Evolutionary conservation across 2,797 vertebrate species (phyloP).

Genomic region (Epinephelus awoara): DNA sequence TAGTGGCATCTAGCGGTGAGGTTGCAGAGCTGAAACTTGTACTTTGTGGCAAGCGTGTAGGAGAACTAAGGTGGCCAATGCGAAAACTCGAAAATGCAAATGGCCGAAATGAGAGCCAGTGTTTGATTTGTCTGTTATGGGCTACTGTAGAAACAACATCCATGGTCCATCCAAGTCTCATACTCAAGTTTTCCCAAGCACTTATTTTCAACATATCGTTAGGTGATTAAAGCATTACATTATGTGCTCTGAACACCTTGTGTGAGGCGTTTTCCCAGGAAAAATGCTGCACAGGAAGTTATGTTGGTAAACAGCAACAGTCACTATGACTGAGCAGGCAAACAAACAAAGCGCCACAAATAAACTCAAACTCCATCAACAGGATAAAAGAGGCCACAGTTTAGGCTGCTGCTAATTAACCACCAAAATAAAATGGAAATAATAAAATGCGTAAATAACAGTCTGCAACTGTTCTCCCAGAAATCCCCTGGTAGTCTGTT

Average conservation of each 20-base stretch:
- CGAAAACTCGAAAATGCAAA: no score
- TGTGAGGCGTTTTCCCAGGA: constrained; percentile 16
- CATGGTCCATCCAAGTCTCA: not conserved
- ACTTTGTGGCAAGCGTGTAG: no score
- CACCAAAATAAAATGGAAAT: constrained; percentile 9
- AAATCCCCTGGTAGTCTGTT: no score
- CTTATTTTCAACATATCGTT: not conserved
- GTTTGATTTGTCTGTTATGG: no score
- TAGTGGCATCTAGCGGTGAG: no score
- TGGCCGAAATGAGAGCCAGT: no score
- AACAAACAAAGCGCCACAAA: constrained; percentile 3
- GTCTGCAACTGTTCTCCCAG: not conserved
- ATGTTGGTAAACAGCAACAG: constrained; percentile 42
- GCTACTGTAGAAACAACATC: no score
- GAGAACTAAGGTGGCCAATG: no score
- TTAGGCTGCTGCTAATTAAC: constrained; percentile 19
- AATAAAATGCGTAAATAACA: constrained; percentile 4
- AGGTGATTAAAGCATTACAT: constrained; percentile 5
- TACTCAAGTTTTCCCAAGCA: not conserved
- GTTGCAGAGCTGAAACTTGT: no score
- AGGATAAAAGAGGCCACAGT: constrained; percentile 18
- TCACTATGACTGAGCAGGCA: constrained; percentile 33
- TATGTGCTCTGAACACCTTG: not conserved
- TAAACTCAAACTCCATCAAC: not conserved
- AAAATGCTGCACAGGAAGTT: constrained; percentile 18